phyloP scores from a whole-genome alignment of 2,113 vertebrate genomes.

The Falcunculus frontatus region DNA sequence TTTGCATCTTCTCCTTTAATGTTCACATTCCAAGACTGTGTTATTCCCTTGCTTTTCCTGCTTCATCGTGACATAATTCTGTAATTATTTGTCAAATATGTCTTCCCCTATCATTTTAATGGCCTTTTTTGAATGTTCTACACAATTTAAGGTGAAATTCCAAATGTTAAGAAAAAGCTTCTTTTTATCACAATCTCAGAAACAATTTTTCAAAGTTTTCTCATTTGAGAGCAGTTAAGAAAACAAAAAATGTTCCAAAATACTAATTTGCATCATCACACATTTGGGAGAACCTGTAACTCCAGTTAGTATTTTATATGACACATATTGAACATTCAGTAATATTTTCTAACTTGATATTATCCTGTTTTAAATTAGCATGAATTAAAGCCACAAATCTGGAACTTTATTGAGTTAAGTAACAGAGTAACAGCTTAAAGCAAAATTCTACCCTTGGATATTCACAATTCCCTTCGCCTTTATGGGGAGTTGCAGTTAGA shows the following conservation, averaged over 20 bases:
- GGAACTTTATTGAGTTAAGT: neutral
- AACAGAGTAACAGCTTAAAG: neutral
- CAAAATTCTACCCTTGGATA: neutral
- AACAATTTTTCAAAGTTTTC: neutral
- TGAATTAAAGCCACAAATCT: neutral
- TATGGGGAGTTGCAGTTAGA: neutral
- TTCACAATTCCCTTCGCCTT: neutral
- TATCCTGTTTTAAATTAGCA: neutral
- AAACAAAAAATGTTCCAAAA: neutral
- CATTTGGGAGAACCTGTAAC: neutral
- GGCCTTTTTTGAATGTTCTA: neutral
- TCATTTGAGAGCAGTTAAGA: neutral
- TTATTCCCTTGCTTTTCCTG: neutral
- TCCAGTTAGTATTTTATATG: neutral
- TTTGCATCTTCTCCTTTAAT: neutral
- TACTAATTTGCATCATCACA: neutral
- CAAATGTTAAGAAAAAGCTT: neutral
- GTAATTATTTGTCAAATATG: neutral
- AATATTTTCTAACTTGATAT: neutral
- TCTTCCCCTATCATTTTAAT: neutral
- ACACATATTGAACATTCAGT: neutral
- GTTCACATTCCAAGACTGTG: neutral
- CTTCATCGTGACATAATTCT: neutral
- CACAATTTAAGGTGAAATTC: neutral
- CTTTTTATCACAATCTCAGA: neutral